A percentile compares a stretch with the other conserved stretches of the same genome.
These are phyloP conservation scores for Anser cygnoides DNA, from an alignment of 2,113 vertebrate genomes.

Conservation along the genomic window DNA sequence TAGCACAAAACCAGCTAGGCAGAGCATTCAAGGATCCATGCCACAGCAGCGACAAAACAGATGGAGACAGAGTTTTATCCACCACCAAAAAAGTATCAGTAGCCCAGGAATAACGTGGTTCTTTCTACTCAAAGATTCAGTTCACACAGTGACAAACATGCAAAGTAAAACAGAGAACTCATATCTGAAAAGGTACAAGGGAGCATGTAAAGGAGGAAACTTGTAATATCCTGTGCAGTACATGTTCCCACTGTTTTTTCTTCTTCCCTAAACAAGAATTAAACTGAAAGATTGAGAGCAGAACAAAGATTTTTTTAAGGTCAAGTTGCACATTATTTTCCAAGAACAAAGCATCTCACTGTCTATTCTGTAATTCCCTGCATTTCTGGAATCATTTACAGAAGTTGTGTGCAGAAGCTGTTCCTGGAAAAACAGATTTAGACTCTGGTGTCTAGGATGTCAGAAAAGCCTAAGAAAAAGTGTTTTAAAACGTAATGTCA, in stretches of 20 bases:
- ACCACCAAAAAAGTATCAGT: neutral
- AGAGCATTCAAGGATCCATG: neutral
- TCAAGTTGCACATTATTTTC: neutral
- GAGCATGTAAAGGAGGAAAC: neutral
- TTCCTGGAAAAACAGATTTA: neutral
- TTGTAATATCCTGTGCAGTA: neutral
- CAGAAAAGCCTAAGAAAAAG: conserved; percentile 17
- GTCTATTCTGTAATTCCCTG: neutral
- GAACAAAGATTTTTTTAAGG: neutral
- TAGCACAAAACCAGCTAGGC: neutral
- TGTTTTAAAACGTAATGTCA: neutral
- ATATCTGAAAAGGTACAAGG: neutral
- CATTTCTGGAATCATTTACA: neutral
- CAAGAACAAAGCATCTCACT: neutral
- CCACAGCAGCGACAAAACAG: neutral
- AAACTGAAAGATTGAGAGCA: neutral
- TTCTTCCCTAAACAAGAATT: neutral
- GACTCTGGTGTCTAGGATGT: neutral
- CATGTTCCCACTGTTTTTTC: neutral
- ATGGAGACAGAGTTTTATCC: neutral
- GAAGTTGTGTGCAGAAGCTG: neutral
- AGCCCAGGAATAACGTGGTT: neutral
- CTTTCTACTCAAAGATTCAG: neutral
- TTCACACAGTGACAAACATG: neutral
- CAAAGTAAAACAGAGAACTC: neutral